Percentiles rank a stretch among this genome's conserved stretches.
These are phyloP conservation scores for Pachycephus smyrnensis DNA, from an alignment of 2,888 invertebrate genomes.

Conservation along the genomic window DNA sequence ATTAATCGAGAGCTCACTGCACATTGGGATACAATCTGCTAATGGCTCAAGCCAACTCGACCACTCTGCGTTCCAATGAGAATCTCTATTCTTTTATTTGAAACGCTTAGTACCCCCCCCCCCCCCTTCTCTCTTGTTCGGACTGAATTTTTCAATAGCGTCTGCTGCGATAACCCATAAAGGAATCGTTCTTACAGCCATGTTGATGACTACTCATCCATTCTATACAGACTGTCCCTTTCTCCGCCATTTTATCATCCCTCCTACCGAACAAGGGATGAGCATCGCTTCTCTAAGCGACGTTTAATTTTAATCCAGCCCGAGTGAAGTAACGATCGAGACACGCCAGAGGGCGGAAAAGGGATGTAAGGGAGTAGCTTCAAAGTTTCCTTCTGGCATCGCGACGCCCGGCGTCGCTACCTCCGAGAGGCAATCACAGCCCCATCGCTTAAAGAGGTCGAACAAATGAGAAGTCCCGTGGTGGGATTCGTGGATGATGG, in stretches of 20 bases:
- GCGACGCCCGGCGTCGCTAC: conserved; percentile 10
- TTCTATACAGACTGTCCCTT: neutral
- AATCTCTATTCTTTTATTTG: neutral
- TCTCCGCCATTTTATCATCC: conserved; percentile 6
- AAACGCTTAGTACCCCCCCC: neutral
- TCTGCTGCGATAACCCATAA: neutral
- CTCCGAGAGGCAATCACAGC: conserved; percentile 24
- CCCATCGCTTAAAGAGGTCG: conserved; percentile 23
- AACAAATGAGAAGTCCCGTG: conserved; percentile 23
- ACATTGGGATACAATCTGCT: conserved; percentile 58
- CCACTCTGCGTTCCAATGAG: neutral
- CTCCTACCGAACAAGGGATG: neutral
- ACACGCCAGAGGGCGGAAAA: neutral
- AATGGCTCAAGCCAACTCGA: conserved; percentile 44
- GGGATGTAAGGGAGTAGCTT: conserved; percentile 11
- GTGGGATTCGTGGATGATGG: conserved; percentile 9
- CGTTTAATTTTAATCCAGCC: conserved; percentile 15
- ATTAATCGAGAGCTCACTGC: conserved; percentile 40
- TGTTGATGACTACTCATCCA: neutral
- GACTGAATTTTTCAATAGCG: neutral
- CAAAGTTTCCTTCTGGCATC: conserved; percentile 20
- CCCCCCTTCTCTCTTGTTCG: neutral
- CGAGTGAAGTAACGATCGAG: conserved; percentile 6
- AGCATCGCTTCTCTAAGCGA: neutral
- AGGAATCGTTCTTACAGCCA: neutral